A percentile compares a stretch with the other conserved stretches of the same genome.
phyloP scores from a whole-genome alignment of 2,888 invertebrate genomes.

The Agrotis puta region DNA sequence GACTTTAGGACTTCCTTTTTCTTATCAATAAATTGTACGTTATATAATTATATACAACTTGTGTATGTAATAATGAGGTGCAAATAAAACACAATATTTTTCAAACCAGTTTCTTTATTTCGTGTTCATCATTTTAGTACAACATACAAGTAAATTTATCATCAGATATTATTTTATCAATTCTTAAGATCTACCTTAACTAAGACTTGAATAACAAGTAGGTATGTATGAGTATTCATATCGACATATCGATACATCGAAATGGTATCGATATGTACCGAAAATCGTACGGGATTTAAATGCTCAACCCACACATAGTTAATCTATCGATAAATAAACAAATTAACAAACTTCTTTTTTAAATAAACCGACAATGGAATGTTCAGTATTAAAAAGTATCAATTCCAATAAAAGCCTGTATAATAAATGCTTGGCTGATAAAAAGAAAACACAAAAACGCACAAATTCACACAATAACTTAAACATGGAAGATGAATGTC shows the following conservation, averaged over 20 bases:
- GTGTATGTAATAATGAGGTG: background rate
- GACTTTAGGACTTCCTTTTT: too few relatives aligned
- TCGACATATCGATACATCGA: conserved; percentile 63
- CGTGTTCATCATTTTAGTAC: conserved; percentile 91
- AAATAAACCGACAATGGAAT: conserved; percentile 65
- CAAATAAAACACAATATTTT: conserved; percentile 82
- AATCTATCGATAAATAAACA: conserved; percentile 67
- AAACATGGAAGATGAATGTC: conserved; percentile 67
- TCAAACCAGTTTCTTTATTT: conserved; percentile 92
- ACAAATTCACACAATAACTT: conserved; percentile 68
- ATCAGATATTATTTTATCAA: conserved; percentile 90
- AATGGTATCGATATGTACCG: conserved; percentile 67
- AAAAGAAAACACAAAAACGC: conserved; percentile 68
- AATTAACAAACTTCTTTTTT: conserved; percentile 66
- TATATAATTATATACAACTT: too few relatives aligned
- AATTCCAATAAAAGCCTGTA: conserved; percentile 68
- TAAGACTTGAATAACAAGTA: conserved; percentile 90
- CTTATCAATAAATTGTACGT: too few relatives aligned
- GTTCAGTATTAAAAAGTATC: conserved; percentile 65
- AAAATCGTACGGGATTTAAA: conserved; percentile 64
- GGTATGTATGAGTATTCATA: conserved; percentile 78
- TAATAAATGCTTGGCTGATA: conserved; percentile 61
- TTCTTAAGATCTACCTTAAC: conserved; percentile 89
- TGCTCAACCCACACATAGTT: conserved; percentile 65
- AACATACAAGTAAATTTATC: conserved; percentile 92